Evolutionary conservation across 2,797 vertebrate genomes (phyloP).

Genomic region (Hapalemur alaotrensis): DNA sequence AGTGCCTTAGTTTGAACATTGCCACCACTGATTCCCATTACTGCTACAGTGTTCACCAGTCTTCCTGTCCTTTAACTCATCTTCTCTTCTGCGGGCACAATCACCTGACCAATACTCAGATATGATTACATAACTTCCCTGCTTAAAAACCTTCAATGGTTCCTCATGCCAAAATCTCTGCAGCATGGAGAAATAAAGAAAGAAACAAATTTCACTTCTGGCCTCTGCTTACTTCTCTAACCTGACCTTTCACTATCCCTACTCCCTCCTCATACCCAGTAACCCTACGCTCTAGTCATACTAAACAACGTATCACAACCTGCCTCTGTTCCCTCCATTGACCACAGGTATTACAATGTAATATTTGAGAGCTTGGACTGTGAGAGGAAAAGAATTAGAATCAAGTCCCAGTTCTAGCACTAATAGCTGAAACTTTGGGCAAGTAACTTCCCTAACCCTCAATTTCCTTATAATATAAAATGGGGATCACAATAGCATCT

Average conservation of each 20-base stretch:
- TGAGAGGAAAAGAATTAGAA: constrained; percentile 14
- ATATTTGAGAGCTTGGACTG: background rate
- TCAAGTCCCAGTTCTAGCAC: background rate
- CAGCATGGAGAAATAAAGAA: background rate
- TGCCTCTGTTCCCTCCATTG: background rate
- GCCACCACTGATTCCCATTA: background rate
- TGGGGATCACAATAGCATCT: background rate
- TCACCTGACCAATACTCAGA: background rate
- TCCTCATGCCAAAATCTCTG: constrained; percentile 3
- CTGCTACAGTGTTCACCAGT: background rate
- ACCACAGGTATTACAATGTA: background rate
- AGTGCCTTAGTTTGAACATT: background rate
- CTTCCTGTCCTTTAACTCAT: background rate
- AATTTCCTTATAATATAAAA: constrained; percentile 8
- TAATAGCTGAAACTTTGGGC: background rate
- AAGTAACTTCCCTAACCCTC: constrained; percentile 2
- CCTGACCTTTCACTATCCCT: background rate
- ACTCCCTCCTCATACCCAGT: background rate
- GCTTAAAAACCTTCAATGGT: background rate
- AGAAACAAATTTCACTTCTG: background rate
- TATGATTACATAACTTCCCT: background rate
- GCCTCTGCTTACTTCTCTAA: background rate
- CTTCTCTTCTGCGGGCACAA: background rate
- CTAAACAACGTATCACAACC: background rate
- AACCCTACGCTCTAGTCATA: background rate